These are phyloP conservation scores for Gouania willdenowi DNA, from an alignment of 2,797 vertebrate genomes.

Conservation along the genomic window DNA sequence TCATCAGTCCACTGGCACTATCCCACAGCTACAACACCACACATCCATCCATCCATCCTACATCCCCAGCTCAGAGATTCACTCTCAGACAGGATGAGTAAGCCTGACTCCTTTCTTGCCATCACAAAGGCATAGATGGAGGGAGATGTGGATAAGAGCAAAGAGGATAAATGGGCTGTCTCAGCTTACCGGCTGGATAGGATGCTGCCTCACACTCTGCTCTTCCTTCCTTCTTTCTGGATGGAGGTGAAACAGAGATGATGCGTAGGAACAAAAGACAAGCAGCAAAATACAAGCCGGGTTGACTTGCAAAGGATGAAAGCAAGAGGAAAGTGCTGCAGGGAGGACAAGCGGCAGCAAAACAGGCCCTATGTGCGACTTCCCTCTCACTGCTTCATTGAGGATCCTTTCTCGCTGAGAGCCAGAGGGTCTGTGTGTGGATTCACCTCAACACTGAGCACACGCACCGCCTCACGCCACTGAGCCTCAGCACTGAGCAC, in stretches of 20 bases:
- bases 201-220: conserved; percentile 59
- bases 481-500: conserved; percentile 69
- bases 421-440: conserved; percentile 69
- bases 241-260: conserved; percentile 32
- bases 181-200: conserved; percentile 70
- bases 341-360: conserved; percentile 2
- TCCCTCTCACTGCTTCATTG: conserved; percentile 23
- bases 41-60: conserved; percentile 22
- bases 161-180: conserved; percentile 8
- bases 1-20: no score
- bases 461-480: conserved; percentile 68
- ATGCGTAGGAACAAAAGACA: conserved; percentile 55
- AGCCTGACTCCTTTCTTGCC: conserved; percentile 7
- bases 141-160: not conserved
- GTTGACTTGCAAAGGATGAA: conserved; percentile 19
- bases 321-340: not conserved
- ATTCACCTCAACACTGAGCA: conserved; percentile 72
- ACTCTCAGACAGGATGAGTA: conserved; percentile 34
- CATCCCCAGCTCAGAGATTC: conserved; percentile 31
- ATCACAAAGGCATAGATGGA: conserved; percentile 5
- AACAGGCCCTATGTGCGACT: conserved; percentile 28
- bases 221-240: conserved; percentile 51
- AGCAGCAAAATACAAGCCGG: conserved; percentile 19
- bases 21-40: not conserved
- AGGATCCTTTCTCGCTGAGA: conserved; percentile 72